Evolutionary conservation across 2,888 invertebrate species (phyloP), one percentile per base, ranked within the genome.

Genomic region (Priocnemis perturbator): DNA sequence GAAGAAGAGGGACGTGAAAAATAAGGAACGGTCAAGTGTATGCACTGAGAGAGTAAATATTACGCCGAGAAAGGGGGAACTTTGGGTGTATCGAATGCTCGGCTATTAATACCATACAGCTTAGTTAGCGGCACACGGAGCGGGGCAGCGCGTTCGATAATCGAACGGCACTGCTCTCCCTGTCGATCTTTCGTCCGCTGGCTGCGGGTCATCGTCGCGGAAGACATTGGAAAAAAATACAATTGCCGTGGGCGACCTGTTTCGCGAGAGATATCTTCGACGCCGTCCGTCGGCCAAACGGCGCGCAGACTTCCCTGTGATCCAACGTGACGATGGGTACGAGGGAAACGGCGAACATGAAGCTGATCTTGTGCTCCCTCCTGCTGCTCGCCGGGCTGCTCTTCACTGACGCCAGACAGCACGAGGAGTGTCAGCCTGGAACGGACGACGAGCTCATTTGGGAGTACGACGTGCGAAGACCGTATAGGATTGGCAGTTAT

Each of bases 391-490:
- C 4, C 37, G 37, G 14, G 7, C 37, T 37, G 11, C 7, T 19
- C 5, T 60, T 67, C 14, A 14, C 23, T 3, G 23, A 53, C 21
- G 21, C 20, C 15, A 61, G 48, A n/a, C 58, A 9, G 1, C 68
- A 63, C 60, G 76, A 73, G 7, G 74, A 79, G 19, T 84, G 83
- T 37, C 61, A 57, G 21, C 48, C 65, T 11, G 50, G 26, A 55
- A 60, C 64, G 26, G 75, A 75, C 48, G 76, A 78, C 21, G 71
- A 78, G 57, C 70, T 84, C 59, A 72, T 84, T 64, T 84, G 84
- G 84, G 76, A 82, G 30, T 84, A 83, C 71, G 67, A 78, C 44
- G 79, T 84, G n/a, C 75, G 81, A 44, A 71, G 83, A 64, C 68
- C 81, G 37, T 61, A 73, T 55, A 79, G 71, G 47, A 68, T 58